Percentiles rank a stretch among this genome's conserved stretches.
These are phyloP conservation scores for Rhingia rostrata DNA, from an alignment of 2,888 invertebrate species.

Conservation along the genomic window DNA sequence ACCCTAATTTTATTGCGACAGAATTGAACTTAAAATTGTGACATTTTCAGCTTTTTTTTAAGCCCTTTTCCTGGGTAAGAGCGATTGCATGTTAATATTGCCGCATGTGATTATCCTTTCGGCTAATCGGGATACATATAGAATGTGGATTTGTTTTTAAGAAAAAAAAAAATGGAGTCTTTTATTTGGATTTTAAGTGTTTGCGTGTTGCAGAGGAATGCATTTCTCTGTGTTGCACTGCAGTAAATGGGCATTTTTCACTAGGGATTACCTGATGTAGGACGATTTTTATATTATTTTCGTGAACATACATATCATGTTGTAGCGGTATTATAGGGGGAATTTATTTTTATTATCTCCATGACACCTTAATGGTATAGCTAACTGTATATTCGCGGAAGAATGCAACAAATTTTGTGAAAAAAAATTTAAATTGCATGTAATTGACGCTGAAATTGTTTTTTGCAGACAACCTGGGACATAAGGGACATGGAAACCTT, in stretches of 20 bases:
- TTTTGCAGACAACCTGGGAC: not conserved
- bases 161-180: slow-evolving; percentile 23
- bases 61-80: slow-evolving; percentile 24
- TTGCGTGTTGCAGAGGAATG: slow-evolving; percentile 70
- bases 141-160: slow-evolving; percentile 14
- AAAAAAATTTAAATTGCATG: slow-evolving; percentile 17
- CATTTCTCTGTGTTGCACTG: slow-evolving; percentile 56
- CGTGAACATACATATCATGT: slow-evolving; percentile 47
- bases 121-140: slow-evolving; percentile 38
- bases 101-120: slow-evolving; percentile 65
- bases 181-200: slow-evolving; percentile 30
- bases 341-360: slow-evolving; percentile 68
- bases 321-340: slow-evolving; percentile 39
- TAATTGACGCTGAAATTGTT: slow-evolving; percentile 18
- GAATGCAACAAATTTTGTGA: slow-evolving; percentile 33
- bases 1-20: slow-evolving; percentile 70
- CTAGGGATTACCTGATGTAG: slow-evolving; percentile 32
- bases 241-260: slow-evolving; percentile 30
- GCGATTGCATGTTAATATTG: slow-evolving; percentile 62
- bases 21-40: slow-evolving; percentile 54
- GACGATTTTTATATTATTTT: not conserved
- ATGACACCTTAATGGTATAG: slow-evolving; percentile 25
- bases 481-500: too few species aligned
- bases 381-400: not conserved
- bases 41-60: slow-evolving; percentile 43